These are phyloP conservation scores for Pampusana beccarii DNA, from an alignment of 2,113 vertebrate species.

Conservation along the genomic window DNA sequence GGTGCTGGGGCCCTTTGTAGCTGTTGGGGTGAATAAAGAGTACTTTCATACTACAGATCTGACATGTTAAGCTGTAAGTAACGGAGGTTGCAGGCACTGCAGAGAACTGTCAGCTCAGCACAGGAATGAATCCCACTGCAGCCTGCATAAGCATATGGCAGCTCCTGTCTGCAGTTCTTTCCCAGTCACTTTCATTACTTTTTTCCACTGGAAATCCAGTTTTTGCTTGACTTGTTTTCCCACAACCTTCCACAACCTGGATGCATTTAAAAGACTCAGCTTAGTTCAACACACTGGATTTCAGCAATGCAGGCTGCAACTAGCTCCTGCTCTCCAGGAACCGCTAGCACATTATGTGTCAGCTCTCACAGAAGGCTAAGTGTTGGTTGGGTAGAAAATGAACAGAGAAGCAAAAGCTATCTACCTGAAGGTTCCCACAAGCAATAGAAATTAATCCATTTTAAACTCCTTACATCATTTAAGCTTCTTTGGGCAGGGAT, in stretches of 20 bases:
- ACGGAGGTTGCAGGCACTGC: rapidly evolving
- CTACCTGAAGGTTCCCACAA: neutral
- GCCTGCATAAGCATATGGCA: neutral
- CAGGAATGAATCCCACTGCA: neutral
- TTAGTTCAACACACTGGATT: neutral
- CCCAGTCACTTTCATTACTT: neutral
- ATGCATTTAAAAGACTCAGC: neutral
- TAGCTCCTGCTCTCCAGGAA: neutral
- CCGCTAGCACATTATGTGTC: neutral
- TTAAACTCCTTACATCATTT: neutral
- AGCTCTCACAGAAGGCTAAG: neutral
- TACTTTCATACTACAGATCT: neutral
- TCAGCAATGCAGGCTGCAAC: neutral
- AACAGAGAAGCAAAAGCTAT: neutral
- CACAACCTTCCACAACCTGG: neutral
- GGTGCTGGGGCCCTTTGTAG: neutral
- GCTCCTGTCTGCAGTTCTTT: neutral
- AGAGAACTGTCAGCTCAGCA: neutral
- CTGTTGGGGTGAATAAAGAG: neutral
- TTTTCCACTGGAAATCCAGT: neutral
- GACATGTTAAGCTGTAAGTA: neutral
- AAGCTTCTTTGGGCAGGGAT: neutral
- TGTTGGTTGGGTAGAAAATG: neutral
- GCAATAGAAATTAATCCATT: neutral
- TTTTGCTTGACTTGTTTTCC: neutral